phyloP scores from a whole-genome alignment of 2,797 vertebrate genomes.

The Varecia variegata region DNA sequence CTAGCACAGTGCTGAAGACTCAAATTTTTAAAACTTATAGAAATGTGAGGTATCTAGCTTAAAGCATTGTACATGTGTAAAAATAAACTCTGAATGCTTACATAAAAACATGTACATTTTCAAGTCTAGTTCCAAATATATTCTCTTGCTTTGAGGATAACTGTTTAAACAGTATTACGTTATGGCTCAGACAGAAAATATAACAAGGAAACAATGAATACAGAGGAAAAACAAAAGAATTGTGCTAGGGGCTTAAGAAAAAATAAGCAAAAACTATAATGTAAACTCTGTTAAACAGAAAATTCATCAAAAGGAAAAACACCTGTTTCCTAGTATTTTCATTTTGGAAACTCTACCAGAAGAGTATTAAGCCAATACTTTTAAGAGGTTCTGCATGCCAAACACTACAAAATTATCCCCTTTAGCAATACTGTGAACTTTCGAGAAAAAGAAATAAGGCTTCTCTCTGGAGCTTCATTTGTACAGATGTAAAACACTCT shows the following conservation, averaged over 20 bases:
- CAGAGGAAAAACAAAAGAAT: neutral
- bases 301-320: neutral
- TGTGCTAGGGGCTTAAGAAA: neutral
- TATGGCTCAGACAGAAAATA: neutral
- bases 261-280: conserved; percentile 29
- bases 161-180: neutral
- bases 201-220: neutral
- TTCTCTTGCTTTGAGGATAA: neutral
- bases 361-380: neutral
- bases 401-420: conserved; percentile 30
- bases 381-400: neutral
- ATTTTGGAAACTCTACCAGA: conserved; percentile 15
- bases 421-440: neutral
- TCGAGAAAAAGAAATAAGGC: neutral
- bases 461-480: neutral
- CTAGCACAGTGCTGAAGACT: neutral
- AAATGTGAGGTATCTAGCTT: neutral
- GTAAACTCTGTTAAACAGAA: conserved; percentile 42
- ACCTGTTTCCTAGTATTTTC: conserved; percentile 41
- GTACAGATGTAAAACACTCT: neutral
- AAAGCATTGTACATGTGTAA: neutral
- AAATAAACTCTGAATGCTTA: conserved; percentile 21
- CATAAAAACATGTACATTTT: conserved; percentile 5
- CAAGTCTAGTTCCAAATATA: neutral
- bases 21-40: conserved; percentile 16